phyloP scores from a whole-genome alignment of 2,888 invertebrate species.

The Drosophila picticornis region DNA sequence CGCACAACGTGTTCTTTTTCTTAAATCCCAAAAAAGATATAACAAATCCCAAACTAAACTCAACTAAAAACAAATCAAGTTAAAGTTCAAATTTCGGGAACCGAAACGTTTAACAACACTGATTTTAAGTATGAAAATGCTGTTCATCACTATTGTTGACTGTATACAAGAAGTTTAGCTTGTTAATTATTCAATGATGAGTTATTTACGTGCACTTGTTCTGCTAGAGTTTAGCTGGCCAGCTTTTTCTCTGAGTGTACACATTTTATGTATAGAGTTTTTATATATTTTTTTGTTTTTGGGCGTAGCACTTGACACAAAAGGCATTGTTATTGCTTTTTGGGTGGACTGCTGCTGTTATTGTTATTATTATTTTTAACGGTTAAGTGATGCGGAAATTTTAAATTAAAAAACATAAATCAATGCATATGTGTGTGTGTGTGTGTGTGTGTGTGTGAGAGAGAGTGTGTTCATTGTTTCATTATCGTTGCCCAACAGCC shows the following conservation, averaged over 20 bases:
- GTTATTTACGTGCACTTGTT: not conserved
- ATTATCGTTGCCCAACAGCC: constrained; percentile 54
- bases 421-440: constrained; percentile 73
- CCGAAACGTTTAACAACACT: not conserved
- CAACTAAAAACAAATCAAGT: not conserved
- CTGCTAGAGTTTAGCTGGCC: not conserved
- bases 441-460: constrained; percentile 39
- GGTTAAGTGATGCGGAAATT: constrained; percentile 85
- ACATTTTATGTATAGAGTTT: constrained; percentile 10
- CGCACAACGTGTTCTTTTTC: too few species aligned
- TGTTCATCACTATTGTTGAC: not conserved
- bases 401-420: constrained; percentile 85
- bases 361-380: constrained; percentile 71
- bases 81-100: not conserved
- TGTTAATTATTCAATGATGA: not conserved
- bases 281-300: constrained; percentile 8
- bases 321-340: constrained; percentile 48
- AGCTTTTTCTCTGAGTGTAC: not conserved
- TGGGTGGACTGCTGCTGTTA: constrained; percentile 35
- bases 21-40: not conserved
- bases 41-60: not conserved
- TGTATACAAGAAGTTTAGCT: not conserved
- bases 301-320: constrained; percentile 41
- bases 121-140: not conserved
- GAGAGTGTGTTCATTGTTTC: constrained; percentile 38